phyloP scores from a whole-genome alignment of 2,797 vertebrate genomes.

The Trachops cirrhosus region DNA sequence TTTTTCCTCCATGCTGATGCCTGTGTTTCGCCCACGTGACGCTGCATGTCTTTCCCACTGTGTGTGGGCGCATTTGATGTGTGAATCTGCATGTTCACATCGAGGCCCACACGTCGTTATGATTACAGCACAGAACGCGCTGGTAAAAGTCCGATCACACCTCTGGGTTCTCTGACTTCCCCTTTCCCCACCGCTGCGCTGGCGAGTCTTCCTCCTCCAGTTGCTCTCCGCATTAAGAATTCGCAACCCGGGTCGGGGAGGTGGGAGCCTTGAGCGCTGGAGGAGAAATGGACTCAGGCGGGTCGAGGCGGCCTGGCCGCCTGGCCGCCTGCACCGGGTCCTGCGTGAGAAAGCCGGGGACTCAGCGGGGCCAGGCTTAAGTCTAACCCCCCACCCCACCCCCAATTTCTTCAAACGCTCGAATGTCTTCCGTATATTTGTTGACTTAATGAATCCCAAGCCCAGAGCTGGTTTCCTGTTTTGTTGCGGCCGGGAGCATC shows the following conservation, averaged over 20 bases:
- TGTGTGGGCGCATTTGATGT: background rate
- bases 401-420: slow-evolving; percentile 13
- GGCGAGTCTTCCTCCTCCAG: background rate
- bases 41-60: background rate
- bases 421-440: slow-evolving; percentile 21
- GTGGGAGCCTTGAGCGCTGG: background rate
- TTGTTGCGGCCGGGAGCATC: slow-evolving; percentile 15
- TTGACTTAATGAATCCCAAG: slow-evolving; percentile 58
- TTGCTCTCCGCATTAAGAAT: background rate
- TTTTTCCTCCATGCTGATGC: background rate
- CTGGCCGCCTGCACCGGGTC: background rate
- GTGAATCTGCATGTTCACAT: background rate
- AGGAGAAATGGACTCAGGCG: background rate
- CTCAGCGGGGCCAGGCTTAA: background rate
- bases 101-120: background rate
- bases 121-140: background rate
- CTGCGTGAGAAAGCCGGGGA: background rate
- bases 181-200: background rate
- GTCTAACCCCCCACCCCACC: background rate
- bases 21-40: background rate
- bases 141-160: slow-evolving; percentile 20
- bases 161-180: background rate
- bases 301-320: background rate
- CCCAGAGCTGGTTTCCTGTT: slow-evolving; percentile 65
- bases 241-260: background rate